Evolutionary conservation across 2,113 vertebrate genomes (phyloP), one percentile per base, ranked within the genome.

Genomic region (Petaurus breviceps): DNA sequence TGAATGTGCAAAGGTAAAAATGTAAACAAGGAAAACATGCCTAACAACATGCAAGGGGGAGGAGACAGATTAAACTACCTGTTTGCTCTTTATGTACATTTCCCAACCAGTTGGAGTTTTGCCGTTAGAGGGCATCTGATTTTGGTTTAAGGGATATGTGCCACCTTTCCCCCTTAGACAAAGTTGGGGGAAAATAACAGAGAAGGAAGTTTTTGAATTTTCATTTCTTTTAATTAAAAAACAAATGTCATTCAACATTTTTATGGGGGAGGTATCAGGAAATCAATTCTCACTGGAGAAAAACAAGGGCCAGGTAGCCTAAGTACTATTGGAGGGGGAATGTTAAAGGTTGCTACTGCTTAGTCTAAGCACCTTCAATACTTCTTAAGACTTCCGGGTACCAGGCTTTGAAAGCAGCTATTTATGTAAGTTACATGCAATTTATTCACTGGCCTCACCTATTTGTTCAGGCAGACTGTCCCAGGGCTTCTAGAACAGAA

Each of bases 1-100:
- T 84, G 19, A 84, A 84, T 84, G 50, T 96, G 57, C 96, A 46
- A 68, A 92, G 53, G 92, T 31, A 91, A 97, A 96, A 96, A 95
- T 54, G 25, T 14, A 95, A 89, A 94, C 89, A 89, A 55, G 28
- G 61, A 91, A 55, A 95, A 92, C 25, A 94, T 26, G 94, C 37
- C 9, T 53, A 91, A 90, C 6, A 94, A 95, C 55, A 97, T 49
- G 93, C 96, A 94, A 94, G 0, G 10, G 43, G n/a, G 47, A 54
- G 51, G 91, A 90, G 55, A 47, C 43, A 94, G 68, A 77, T 77
- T 77, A 43, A n/a, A 19, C 37, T 8, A 14, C 37, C 68, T 23
- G 1, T 77, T 77, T 77, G 19, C 68, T 43, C 68, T 23, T 84
- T 84, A 22, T 43, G 68, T 23, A 84, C 68, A 84, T 94, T 84